A percentile compares a stretch with the other conserved stretches of the same genome.
Evolutionary conservation across 2,113 vertebrate species (phyloP).

Genomic region (Takifugu bimaculatus): DNA sequence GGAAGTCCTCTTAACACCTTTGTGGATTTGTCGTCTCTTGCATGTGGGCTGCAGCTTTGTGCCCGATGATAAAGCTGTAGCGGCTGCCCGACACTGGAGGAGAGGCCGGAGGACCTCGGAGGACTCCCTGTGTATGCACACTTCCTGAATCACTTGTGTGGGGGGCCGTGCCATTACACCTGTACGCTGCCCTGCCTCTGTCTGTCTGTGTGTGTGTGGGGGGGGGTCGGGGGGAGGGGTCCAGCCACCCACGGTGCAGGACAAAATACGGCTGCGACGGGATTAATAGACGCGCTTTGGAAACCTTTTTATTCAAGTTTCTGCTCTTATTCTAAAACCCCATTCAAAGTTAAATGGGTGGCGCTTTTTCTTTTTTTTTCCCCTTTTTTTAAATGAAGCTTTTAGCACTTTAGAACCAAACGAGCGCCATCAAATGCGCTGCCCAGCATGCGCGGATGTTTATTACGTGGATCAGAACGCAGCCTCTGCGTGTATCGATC

Average conservation of each 20-base stretch:
- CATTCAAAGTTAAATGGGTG: no score
- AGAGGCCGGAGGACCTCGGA: constrained; percentile 13
- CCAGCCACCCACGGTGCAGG: constrained; percentile 56
- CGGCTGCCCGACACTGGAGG: constrained; percentile 24
- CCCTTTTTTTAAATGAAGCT: no score
- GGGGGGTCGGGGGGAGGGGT: constrained; percentile 13
- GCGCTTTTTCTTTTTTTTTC: no score
- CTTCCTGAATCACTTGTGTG: constrained; percentile 3
- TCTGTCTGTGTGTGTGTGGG: constrained; percentile 23
- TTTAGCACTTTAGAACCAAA: no score
- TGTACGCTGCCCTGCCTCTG: constrained; percentile 17
- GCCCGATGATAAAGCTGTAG: constrained; percentile 42
- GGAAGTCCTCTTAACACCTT: constrained; percentile 49
- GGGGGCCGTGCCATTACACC: constrained; percentile 44
- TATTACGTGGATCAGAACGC: no score
- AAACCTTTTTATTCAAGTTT: constrained; percentile 69
- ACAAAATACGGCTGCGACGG: constrained; percentile 57
- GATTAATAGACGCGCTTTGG: constrained; percentile 70
- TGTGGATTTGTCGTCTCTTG: constrained; percentile 22
- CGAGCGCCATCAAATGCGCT: no score
- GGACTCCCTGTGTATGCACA: constrained; percentile 30
- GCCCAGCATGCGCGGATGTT: no score
- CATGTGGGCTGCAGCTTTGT: constrained; percentile 15
- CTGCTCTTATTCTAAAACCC: constrained; percentile 20
- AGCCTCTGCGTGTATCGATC: no score